These are phyloP conservation scores for Sebastes aleutianus DNA, from an alignment of 2,797 vertebrate genomes.

Conservation along the genomic window DNA sequence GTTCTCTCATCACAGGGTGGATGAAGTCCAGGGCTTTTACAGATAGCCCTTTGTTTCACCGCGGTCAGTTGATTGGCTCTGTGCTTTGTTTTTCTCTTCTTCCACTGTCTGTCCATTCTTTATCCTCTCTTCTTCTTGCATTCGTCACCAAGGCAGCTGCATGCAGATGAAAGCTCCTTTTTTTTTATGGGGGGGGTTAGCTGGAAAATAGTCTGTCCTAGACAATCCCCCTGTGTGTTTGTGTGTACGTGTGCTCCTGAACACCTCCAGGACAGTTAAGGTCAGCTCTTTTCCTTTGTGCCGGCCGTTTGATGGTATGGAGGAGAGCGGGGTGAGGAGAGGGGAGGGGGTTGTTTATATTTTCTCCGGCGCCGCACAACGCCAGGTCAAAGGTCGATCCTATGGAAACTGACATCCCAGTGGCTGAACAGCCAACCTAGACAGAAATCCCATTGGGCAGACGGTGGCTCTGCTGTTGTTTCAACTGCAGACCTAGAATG, in stretches of 20 bases:
- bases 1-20: constrained; percentile 57
- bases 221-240: constrained; percentile 1
- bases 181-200: constrained; percentile 1
- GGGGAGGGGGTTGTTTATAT: constrained; percentile 53
- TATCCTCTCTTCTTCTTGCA: constrained; percentile 12
- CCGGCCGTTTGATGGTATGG: constrained; percentile 45
- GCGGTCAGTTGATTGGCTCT: constrained; percentile 49
- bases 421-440: constrained; percentile 16
- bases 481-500: constrained; percentile 12
- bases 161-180: constrained; percentile 50
- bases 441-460: constrained; percentile 29
- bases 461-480: constrained; percentile 31
- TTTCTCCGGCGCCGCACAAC: constrained; percentile 3
- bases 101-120: constrained; percentile 22
- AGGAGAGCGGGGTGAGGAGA: not conserved
- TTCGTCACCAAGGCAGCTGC: constrained; percentile 31
- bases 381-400: constrained; percentile 56
- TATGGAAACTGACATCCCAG: constrained; percentile 57
- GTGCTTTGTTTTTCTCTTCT: not conserved
- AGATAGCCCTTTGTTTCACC: constrained; percentile 69
- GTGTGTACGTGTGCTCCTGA: not conserved
- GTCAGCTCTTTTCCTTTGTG: constrained; percentile 76
- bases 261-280: constrained; percentile 48
- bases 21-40: constrained; percentile 64
- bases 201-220: constrained; percentile 14